A percentile compares a stretch with the other conserved stretches of the same genome.
Evolutionary conservation across 2,113 vertebrate species (phyloP).

Genomic region (Ornithorhynchus anatinus): DNA sequence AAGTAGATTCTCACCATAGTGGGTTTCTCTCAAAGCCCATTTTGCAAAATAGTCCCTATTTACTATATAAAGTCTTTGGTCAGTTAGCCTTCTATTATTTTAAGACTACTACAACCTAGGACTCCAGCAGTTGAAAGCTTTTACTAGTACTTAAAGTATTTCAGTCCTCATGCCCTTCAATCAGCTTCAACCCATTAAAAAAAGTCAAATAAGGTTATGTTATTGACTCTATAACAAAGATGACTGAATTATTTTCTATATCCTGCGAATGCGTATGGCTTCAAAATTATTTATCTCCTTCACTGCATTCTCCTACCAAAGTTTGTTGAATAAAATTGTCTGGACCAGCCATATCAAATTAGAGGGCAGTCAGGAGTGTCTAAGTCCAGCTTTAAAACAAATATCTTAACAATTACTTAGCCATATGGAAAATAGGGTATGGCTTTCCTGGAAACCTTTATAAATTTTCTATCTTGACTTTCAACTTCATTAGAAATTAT

Average conservation of each 20-base stretch:
- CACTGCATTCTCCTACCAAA: constrained; percentile 66
- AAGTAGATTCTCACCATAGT: neutral
- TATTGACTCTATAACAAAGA: constrained; percentile 31
- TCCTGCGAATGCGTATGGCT: constrained; percentile 63
- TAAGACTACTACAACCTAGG: constrained; percentile 33
- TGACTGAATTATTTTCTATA: constrained; percentile 58
- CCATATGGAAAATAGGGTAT: constrained; percentile 73
- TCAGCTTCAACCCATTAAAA: constrained; percentile 43
- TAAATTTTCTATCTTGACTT: constrained; percentile 69
- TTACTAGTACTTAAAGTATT: constrained; percentile 49
- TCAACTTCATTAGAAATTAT: constrained; percentile 71
- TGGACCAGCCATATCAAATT: constrained; percentile 73
- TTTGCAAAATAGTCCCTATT: constrained; percentile 14
- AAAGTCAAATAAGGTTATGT: constrained; percentile 52
- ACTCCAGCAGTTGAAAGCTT: constrained; percentile 27
- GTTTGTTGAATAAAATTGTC: constrained; percentile 70
- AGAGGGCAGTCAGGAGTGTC: constrained; percentile 73
- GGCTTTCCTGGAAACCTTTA: constrained; percentile 67
- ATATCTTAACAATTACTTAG: constrained; percentile 75
- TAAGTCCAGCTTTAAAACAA: constrained; percentile 79
- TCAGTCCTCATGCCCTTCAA: constrained; percentile 47
- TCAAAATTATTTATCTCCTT: constrained; percentile 74
- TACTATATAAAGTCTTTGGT: constrained; percentile 10
- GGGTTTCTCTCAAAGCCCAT: neutral
- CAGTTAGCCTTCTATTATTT: neutral